Conservation (phyloP, 53 echinoderm and acorn worm species). For the Antedon mediterranea region DNA sequence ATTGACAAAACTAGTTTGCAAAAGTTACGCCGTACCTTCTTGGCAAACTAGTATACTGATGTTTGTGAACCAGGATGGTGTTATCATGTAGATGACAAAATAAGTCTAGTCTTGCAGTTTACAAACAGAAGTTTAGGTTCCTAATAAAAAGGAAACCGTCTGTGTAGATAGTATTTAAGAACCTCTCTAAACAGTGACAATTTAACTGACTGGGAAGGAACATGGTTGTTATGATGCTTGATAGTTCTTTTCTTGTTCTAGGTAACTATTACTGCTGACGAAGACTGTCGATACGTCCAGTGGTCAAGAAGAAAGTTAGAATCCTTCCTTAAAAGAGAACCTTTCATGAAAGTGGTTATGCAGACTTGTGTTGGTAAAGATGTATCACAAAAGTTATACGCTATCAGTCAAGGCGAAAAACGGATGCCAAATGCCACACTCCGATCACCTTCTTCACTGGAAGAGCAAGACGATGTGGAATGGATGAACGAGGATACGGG, state of each 20-base stretch:
- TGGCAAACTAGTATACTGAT: no score
- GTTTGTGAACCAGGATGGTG: no score
- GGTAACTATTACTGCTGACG: conserved; percentile 86
- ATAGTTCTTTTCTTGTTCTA: not conserved
- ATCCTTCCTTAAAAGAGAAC: conserved; percentile 56
- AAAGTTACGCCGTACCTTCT: no score
- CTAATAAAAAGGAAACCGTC: no score
- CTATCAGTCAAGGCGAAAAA: conserved; percentile 46
- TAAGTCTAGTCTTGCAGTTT: no score
- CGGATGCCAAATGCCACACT: not conserved
- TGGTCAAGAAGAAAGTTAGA: conserved; percentile 61
- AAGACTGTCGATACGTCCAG: conserved; percentile 79
- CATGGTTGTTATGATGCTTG: no score
- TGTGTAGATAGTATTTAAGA: no score
- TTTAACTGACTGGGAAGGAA: no score
- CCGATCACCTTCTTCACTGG: not conserved
- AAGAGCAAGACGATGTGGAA: conserved; percentile 1
- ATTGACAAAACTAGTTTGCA: no score
- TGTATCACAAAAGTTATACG: conserved; percentile 76
- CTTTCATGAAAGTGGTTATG: conserved; percentile 63
- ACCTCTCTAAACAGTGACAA: no score
- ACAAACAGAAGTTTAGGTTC: no score
- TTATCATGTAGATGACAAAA: no score
- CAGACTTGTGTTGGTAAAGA: conserved; percentile 79
- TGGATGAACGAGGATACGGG: conserved; percentile 23